Evolutionary conservation across 1,140 invertebrate species (phyloP).

Genomic region (Lethrus apterus): DNA sequence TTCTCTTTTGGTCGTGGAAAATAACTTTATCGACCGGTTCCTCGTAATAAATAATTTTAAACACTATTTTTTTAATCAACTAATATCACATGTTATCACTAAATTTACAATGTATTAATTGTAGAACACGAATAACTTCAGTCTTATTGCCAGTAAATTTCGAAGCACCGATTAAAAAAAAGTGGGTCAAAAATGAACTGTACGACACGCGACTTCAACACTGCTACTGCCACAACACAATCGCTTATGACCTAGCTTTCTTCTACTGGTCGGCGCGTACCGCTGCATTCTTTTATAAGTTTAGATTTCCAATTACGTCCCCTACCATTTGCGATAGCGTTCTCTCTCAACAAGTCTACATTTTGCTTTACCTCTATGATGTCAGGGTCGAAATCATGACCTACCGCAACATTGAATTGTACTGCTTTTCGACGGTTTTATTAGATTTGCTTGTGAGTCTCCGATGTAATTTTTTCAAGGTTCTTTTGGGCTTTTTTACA

Average conservation of each 20-base stretch:
- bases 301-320: no score
- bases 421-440: not conserved
- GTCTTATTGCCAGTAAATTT: conserved; percentile 19
- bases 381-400: conserved; percentile 29
- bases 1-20: conserved; percentile 12
- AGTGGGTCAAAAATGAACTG: conserved; percentile 34
- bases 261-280: conserved; percentile 21
- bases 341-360: no score
- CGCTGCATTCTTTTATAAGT: conserved; percentile 21
- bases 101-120: conserved; percentile 12
- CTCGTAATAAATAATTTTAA: conserved; percentile 1
- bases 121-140: conserved; percentile 19
- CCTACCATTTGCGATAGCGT: conserved; percentile 3
- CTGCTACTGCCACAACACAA: conserved; percentile 39
- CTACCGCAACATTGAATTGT: conserved; percentile 23
- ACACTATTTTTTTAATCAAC: conserved; percentile 10
- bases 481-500: no score
- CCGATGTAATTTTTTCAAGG: no score
- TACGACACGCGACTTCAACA: conserved; percentile 15
- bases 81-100: conserved; percentile 36
- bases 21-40: no score
- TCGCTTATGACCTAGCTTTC: conserved; percentile 39
- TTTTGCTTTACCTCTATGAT: conserved; percentile 17
- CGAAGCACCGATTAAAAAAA: conserved; percentile 25
- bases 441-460: no score